Base-by-base conservation (phyloP, 1,140 invertebrate genomes). In the Calephelis nemesis region DNA sequence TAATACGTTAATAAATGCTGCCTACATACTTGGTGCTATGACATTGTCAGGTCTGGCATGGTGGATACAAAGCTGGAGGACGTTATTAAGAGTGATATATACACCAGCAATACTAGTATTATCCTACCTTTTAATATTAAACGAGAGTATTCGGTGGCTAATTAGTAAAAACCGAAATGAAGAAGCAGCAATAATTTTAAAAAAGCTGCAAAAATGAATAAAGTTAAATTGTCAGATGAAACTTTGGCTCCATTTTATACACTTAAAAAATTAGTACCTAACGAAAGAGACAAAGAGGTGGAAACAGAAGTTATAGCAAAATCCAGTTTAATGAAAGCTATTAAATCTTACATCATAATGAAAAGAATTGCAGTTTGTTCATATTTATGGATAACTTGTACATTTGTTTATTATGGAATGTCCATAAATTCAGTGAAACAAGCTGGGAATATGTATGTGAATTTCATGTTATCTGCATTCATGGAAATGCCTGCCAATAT, bases 81-180 rank as follows among this genome's bases (percentile, higher is more conserved):
- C 84, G 19, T 83, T 96, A 11, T 90, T 96, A 8, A 93, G 95
- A 54, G 86, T 95, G 5, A 92, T 96, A 13, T 96, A 96, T 69
- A 80, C 90, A 3, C 95, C 95, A 48, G 94, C 95, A 5, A 75
- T 96, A 6, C 84, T 95, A 0, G 91, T 96, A 8, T 81, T 96
- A 11, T 90, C 93, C 2, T 94, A 95, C 76, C 92, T 94, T 15
- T 94, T 94, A 89, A 84, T 95, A 42, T 74, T 95, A 6, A 94
- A 95, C 9, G 95, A 95, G 84, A 95, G 95, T 64, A 88, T 95
- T 40, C 90, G 96, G 77, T 97, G 97, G 97, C 88, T 97, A 5
- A 78, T 97, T 48, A 94, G 95, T n/a, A 95, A 95, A 73, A 85
- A 84, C 10, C 74, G 81, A 10, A 68, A 79, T 1, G 62, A 78